Evolutionary conservation across 1,140 invertebrate species (phyloP).

Genomic region (Drosophila lini): DNA sequence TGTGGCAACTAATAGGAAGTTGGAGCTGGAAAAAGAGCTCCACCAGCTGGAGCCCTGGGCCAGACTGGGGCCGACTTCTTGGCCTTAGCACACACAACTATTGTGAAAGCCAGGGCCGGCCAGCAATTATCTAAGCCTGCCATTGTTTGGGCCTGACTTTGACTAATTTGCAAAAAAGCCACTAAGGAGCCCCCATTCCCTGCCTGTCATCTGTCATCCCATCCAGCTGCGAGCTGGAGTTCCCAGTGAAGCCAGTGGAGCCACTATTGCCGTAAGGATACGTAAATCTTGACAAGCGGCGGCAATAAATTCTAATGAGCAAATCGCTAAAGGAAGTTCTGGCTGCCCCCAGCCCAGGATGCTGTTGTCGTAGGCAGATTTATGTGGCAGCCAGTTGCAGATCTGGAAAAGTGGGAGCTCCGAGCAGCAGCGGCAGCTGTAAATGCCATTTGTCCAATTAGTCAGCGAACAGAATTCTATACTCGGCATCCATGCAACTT

Average conservation of each 20-base stretch:
- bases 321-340: slow-evolving; percentile 81
- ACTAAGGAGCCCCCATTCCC: slow-evolving; percentile 56
- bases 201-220: slow-evolving; percentile 79
- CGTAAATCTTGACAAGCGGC: slow-evolving; percentile 82
- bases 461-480: slow-evolving; percentile 55
- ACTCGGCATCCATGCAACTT: slow-evolving; percentile 57
- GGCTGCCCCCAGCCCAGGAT: slow-evolving; percentile 59
- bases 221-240: slow-evolving; percentile 38
- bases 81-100: slow-evolving; percentile 52
- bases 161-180: slow-evolving; percentile 77
- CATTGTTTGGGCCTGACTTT: slow-evolving; percentile 80
- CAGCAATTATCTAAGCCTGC: slow-evolving; percentile 80
- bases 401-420: slow-evolving; percentile 13
- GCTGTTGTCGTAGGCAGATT: slow-evolving; percentile 73
- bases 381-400: slow-evolving; percentile 69
- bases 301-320: slow-evolving; percentile 82
- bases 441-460: slow-evolving; percentile 82
- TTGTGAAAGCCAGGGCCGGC: slow-evolving; percentile 71
- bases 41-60: slow-evolving; percentile 14
- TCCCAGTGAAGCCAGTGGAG: background rate
- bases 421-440: slow-evolving; percentile 62
- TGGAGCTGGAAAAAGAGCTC: slow-evolving; percentile 43
- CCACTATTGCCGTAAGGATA: slow-evolving; percentile 62
- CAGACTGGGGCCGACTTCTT: slow-evolving; percentile 53
- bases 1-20: slow-evolving; percentile 80